These are phyloP conservation scores for Chelidonichthys spinosus DNA, from an alignment of 2,797 vertebrate genomes.

Conservation along the genomic window DNA sequence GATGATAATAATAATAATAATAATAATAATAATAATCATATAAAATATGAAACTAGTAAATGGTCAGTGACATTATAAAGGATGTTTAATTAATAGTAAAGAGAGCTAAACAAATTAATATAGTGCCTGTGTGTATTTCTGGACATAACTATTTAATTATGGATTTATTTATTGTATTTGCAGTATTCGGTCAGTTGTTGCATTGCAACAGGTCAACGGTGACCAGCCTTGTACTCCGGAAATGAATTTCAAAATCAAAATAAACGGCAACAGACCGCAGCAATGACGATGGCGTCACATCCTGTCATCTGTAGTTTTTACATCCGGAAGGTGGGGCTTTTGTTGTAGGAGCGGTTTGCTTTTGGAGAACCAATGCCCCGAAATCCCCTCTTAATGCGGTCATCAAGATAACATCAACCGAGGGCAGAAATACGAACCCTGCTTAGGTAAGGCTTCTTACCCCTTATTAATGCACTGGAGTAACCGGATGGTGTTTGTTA, in stretches of 20 bases:
- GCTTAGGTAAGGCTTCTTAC: slow-evolving; percentile 67
- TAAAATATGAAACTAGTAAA: too few relatives aligned
- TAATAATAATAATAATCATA: too few relatives aligned
- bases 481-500: background rate
- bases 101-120: background rate
- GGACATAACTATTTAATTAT: background rate
- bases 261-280: background rate
- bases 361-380: slow-evolving; percentile 60
- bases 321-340: slow-evolving; percentile 80
- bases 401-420: slow-evolving; percentile 74
- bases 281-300: slow-evolving; percentile 10
- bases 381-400: slow-evolving; percentile 64
- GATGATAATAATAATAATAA: too few relatives aligned
- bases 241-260: background rate
- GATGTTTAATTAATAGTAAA: too few relatives aligned
- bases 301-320: slow-evolving; percentile 33
- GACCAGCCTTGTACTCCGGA: background rate
- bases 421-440: slow-evolving; percentile 51
- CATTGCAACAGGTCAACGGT: background rate
- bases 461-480: background rate
- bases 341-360: slow-evolving; percentile 66
- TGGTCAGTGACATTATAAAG: too few relatives aligned
- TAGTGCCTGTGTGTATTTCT: background rate
- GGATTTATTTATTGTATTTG: background rate
- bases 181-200: too few relatives aligned